Percentiles rank a stretch among this genome's conserved stretches.
Evolutionary conservation across 1,140 invertebrate genomes (phyloP).

Genomic region (Nixonia krombeini): DNA sequence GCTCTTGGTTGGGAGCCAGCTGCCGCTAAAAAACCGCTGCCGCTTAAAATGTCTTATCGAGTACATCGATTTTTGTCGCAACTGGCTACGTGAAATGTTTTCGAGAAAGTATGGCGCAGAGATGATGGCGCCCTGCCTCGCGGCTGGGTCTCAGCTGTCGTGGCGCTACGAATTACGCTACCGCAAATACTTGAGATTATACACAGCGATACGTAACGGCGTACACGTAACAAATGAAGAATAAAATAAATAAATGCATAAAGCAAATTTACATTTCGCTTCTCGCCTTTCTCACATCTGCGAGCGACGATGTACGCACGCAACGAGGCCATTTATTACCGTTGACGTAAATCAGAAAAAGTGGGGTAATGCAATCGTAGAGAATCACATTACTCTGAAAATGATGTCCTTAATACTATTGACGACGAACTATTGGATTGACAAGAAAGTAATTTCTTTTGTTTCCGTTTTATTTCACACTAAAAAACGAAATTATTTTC

Average conservation of each 20-base stretch:
- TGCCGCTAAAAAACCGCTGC: constrained; percentile 18
- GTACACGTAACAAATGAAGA: constrained; percentile 9
- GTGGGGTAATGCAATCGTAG: constrained; percentile 1
- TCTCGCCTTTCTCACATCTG: constrained; percentile 7
- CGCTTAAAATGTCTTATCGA: constrained; percentile 32
- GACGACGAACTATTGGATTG: no score
- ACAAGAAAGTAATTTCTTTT: no score
- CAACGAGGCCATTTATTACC: constrained; percentile 1
- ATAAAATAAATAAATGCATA: constrained; percentile 47
- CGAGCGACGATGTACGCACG: neutral
- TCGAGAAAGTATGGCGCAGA: no score
- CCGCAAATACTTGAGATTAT: constrained; percentile 29
- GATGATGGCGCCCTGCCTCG: no score
- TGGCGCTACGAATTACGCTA: neutral
- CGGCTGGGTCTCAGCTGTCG: constrained; percentile 4
- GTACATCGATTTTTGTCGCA: constrained; percentile 33
- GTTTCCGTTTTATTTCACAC: no score
- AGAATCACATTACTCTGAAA: no score
- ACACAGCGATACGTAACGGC: no score
- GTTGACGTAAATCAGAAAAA: constrained; percentile 1
- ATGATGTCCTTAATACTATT: no score
- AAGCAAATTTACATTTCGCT: constrained; percentile 39
- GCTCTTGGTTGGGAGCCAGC: constrained; percentile 26
- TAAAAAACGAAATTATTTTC: no score
- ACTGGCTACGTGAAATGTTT: constrained; percentile 21